Evolutionary conservation across 2,797 vertebrate species (phyloP), one percentile per base, ranked within the genome.

Genomic region (Erithacus rubecula): DNA sequence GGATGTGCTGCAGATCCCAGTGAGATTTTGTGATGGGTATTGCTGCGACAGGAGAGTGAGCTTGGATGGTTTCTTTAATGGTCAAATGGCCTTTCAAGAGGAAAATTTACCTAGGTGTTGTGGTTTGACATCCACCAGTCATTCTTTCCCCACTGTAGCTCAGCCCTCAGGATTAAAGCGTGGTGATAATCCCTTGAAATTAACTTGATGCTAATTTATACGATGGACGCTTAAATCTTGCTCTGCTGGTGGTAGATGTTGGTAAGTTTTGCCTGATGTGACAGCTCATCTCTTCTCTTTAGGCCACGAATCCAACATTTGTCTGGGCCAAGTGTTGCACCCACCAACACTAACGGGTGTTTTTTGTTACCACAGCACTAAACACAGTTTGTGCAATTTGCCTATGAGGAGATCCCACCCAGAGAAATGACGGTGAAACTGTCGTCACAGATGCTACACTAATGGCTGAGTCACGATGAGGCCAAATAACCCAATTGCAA

Each of bases 401-500:
- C 53, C 39, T 68, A 3, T 26, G 27, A 87, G 84, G 46, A 83
- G 79, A 94, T 89, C 82, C 82, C 91, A 88, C 91, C 87, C 93
- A 81, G 79, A 77, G 22, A 80, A 88, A 95, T 95, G 92, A 84
- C 14, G 30, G 58, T 46, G 58, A 90, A 72, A 55, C 41, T 81
- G 58, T 92, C 30, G 5, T 95, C 87, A 94, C 34, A 63, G 29
- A 30, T 78, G 79, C 53, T 90, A 34, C 86, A 87, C 46, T 85
- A 89, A 75, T 83, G 68, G 20, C 46, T 44, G 76, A 87, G 51
- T 91, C 89, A 89, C 34, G 56, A 8, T 8, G 32, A 0, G 8
- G 87, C 69, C 89, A 92, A 91, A 93, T 67, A 84, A 94, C 87
- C 65, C 79, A 86, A 46, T 53, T 96, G 79, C 94, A 83, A 90